Evolutionary conservation across 2,797 vertebrate genomes (phyloP), one percentile per base, ranked within the genome.

Genomic region (Schizopygopsis malacanthus): DNA sequence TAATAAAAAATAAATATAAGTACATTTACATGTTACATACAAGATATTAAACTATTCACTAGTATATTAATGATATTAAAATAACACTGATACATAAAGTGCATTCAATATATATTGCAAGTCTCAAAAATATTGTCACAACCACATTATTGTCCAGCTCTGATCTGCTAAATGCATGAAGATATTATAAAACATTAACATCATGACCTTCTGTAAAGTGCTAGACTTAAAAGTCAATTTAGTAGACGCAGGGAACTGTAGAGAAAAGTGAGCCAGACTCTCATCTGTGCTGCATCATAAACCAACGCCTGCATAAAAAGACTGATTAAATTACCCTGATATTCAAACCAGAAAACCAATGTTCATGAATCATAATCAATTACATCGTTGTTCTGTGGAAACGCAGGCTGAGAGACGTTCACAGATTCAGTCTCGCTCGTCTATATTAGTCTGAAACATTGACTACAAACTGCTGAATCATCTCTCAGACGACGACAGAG

Each of bases 381-480:
- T 3, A 56, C 75, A 77, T 15, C 50, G 56, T n/a, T 56, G 28
- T n/a, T 54, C 33, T 37, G 33, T 37, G 65, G 65, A 67, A 16
- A 67, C 6, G 28, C 28, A 37, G 63, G 28, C 28, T 37, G 63
- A 67, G 63, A 67, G 28, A 33, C 33, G 7, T 67, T 67, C 72
- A 6, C 45, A 11, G 47, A 75, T 11, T 33, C 73, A 33, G 72
- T 56, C 11, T 41, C 37, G 2, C 15, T 12, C 39, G 25, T 11
- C 2, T 33, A 33, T 25, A 54, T 41, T 80, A n/a, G 61, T 50
- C 61, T 22, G 45, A 56, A 54, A 3, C 47, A 6, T 70, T 50
- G 47, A 16, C 22, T 63, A 16, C 84, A 87, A 88, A 88, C 92
- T 88, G 91, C 87, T 89, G 89, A 89, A 80, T 82, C 86, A 82